phyloP scores from a whole-genome alignment of 2,797 vertebrate species.

The Epinephelus malabaricus region DNA sequence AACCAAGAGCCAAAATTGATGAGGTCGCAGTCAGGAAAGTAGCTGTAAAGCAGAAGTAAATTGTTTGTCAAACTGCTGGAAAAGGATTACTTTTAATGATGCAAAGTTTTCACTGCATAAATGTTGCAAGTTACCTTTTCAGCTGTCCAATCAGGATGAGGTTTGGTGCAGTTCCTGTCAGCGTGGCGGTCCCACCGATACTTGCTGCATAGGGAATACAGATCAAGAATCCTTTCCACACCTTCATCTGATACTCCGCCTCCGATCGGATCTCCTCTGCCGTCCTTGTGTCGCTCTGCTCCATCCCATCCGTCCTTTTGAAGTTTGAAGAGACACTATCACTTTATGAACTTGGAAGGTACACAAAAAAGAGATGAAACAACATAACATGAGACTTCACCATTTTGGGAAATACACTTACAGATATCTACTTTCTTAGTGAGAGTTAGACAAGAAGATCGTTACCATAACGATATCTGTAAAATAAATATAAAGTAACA shows the following conservation, averaged over 20 bases:
- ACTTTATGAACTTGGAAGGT: too few relatives aligned
- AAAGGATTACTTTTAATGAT: neutral
- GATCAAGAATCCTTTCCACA: conserved; percentile 99
- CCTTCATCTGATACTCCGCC: conserved; percentile 89
- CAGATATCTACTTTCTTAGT: too few relatives aligned
- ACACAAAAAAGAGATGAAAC: too few relatives aligned
- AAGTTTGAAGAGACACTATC: conserved; percentile 49
- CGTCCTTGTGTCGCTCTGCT: conserved; percentile 81
- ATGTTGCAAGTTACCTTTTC: conserved; percentile 87
- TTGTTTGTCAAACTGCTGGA: neutral
- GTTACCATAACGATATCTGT: too few relatives aligned
- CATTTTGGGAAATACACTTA: too few relatives aligned
- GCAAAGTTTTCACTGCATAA: neutral
- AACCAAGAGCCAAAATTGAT: conserved; percentile 99
- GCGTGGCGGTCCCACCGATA: conserved; percentile 95
- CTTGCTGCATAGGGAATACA: conserved; percentile 97
- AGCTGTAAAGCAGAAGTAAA: conserved; percentile 82
- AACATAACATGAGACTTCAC: too few relatives aligned
- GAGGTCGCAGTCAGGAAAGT: conserved; percentile 95
- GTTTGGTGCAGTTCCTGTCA: conserved; percentile 96
- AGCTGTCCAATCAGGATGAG: conserved; percentile 97
- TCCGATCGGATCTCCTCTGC: conserved; percentile 86
- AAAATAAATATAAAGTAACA: too few relatives aligned
- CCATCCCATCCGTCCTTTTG: conserved; percentile 83
- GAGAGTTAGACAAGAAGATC: too few relatives aligned